Evolutionary conservation across 2,797 vertebrate genomes (phyloP).

Genomic region (Champsocephalus esox): DNA sequence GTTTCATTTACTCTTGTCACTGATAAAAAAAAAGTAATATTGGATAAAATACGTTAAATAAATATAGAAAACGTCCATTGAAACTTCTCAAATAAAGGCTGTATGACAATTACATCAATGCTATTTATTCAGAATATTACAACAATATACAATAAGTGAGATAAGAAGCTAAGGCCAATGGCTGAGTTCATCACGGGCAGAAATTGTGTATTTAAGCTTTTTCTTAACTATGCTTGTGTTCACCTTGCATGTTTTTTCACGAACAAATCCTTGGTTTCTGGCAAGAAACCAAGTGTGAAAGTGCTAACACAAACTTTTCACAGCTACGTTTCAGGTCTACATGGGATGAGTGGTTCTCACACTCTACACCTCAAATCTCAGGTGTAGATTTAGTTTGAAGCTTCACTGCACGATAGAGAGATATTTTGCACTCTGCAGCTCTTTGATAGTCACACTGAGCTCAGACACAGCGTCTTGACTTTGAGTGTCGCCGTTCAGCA

Average conservation of each 20-base stretch:
- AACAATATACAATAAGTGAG: neutral
- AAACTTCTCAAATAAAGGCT: neutral
- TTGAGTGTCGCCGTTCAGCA: constrained; percentile 27
- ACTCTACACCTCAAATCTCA: neutral
- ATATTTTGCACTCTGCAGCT: neutral
- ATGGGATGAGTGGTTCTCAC: neutral
- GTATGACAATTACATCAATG: neutral
- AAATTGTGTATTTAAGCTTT: neutral
- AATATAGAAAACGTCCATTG: neutral
- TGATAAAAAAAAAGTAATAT: neutral
- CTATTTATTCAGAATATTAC: neutral
- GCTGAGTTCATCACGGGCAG: neutral
- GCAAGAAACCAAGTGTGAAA: neutral
- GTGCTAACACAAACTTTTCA: neutral
- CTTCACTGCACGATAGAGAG: neutral
- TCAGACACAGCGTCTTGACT: constrained; percentile 39
- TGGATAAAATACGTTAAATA: neutral
- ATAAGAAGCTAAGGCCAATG: neutral
- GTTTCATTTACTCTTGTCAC: neutral
- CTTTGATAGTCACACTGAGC: constrained; percentile 20
- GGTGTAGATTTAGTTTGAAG: neutral
- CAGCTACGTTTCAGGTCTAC: neutral
- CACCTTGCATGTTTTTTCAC: neutral
- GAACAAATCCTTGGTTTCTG: neutral
- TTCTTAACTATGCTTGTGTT: neutral